Evolutionary conservation across 2,888 invertebrate species (phyloP).

Genomic region (Tiphia femorata): DNA sequence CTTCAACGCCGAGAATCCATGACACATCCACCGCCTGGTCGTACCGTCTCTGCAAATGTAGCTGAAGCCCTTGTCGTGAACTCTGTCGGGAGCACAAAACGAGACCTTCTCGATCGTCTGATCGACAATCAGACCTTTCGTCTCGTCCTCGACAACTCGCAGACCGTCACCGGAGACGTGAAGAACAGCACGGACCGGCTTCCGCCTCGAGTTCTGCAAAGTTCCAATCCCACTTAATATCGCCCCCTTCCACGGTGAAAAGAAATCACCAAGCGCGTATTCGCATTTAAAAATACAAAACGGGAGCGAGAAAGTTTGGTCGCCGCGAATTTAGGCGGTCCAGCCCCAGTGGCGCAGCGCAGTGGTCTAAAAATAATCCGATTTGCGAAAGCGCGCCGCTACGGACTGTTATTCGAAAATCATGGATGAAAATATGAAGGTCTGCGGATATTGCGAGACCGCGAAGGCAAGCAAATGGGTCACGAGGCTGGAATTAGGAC

Average conservation of each 20-base stretch:
- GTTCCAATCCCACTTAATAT: background rate
- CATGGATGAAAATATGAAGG: too few species aligned
- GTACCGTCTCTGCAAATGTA: conserved; percentile 99
- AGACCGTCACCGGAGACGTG: conserved; percentile 96
- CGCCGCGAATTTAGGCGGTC: background rate
- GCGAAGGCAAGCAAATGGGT: too few species aligned
- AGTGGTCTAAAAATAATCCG: conserved; percentile 1
- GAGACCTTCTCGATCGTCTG: conserved; percentile 99
- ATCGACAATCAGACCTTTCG: conserved; percentile 98
- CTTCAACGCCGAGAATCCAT: conserved; percentile 96
- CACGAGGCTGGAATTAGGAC: too few species aligned
- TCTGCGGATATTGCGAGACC: too few species aligned
- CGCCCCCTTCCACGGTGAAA: background rate
- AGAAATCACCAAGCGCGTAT: background rate
- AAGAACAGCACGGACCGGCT: conserved; percentile 89
- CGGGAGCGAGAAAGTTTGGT: too few species aligned
- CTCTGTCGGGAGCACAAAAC: conserved; percentile 99
- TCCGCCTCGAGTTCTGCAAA: conserved; percentile 84
- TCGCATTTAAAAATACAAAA: background rate
- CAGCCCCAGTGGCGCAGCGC: background rate
- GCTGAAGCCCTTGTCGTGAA: conserved; percentile 97
- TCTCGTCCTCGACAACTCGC: conserved; percentile 98
- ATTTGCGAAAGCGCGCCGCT: background rate
- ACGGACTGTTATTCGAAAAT: background rate
- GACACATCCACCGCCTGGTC: conserved; percentile 99